phyloP scores from a whole-genome alignment of 2,113 vertebrate species.

The Tyrannus savana region DNA sequence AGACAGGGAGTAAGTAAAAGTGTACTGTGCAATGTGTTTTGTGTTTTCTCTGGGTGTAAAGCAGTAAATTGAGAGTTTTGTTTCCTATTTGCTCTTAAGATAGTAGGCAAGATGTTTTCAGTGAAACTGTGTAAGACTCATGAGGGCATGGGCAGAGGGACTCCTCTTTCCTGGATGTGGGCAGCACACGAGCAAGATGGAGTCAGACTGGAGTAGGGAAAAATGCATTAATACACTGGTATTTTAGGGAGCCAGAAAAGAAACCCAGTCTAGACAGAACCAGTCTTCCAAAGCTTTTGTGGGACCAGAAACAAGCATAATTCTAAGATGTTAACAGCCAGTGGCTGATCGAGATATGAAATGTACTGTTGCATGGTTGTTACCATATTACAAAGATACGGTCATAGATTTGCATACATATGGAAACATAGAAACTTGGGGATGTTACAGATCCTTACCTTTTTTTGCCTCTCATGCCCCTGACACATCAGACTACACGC shows the following conservation, averaged over 20 bases:
- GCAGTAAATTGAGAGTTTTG: not conserved
- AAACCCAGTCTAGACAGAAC: not conserved
- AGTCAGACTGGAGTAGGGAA: not conserved
- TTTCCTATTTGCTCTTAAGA: not conserved
- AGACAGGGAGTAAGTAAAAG: not conserved
- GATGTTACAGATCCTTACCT: not conserved
- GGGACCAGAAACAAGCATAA: not conserved
- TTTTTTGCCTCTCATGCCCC: not conserved
- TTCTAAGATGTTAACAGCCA: not conserved
- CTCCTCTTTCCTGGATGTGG: not conserved
- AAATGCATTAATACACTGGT: not conserved
- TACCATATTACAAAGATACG: not conserved
- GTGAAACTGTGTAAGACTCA: not conserved
- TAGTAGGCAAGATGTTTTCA: not conserved
- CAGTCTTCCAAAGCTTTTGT: not conserved
- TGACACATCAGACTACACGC: not conserved
- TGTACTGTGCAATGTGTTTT: not conserved
- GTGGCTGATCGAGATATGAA: not conserved
- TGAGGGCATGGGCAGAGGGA: not conserved
- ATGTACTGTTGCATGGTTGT: not conserved
- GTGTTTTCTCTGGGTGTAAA: not conserved
- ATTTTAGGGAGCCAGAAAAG: not conserved
- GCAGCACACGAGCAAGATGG: not conserved
- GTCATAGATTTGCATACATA: rapidly evolving
- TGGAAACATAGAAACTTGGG: not conserved